Percentiles rank a stretch among this genome's conserved stretches.
Evolutionary conservation across 2,113 vertebrate species (phyloP).

Genomic region (Desmodus rotundus): DNA sequence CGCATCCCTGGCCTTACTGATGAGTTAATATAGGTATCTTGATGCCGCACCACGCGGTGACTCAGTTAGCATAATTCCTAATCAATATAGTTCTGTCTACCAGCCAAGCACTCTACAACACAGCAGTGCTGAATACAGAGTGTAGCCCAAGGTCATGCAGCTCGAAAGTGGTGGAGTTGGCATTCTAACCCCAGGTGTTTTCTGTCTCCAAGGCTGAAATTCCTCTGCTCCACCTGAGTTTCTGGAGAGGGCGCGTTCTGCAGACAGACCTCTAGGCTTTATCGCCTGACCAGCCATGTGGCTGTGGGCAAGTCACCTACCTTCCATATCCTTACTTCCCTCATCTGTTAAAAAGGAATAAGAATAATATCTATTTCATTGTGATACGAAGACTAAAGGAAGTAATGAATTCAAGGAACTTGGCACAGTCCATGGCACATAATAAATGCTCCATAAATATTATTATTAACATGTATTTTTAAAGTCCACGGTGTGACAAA

Average conservation of each 20-base stretch:
- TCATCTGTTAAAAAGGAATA: neutral
- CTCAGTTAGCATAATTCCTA: slow-evolving; percentile 45
- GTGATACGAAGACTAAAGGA: neutral
- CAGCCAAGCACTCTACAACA: slow-evolving; percentile 55
- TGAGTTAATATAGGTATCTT: slow-evolving; percentile 16
- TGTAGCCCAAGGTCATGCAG: slow-evolving; percentile 19
- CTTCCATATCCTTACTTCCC: neutral
- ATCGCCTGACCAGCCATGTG: neutral
- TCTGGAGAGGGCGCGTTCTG: neutral
- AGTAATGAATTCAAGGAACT: neutral
- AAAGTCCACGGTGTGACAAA: neutral
- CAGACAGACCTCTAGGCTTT: neutral
- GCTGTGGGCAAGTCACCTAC: neutral
- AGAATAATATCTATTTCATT: neutral
- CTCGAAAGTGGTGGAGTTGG: neutral
- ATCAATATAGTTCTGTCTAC: slow-evolving; percentile 60
- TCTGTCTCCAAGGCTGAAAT: neutral
- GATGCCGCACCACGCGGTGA: slow-evolving; percentile 30
- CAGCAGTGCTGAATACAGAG: slow-evolving; percentile 34
- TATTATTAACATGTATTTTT: neutral
- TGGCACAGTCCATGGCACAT: neutral
- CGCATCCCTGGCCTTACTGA: neutral
- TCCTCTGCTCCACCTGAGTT: neutral
- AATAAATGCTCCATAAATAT: neutral
- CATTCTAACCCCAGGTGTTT: neutral